These are phyloP conservation scores for Lasioglossum vierecki DNA, from an alignment of 2,888 invertebrate species.

Conservation along the genomic window DNA sequence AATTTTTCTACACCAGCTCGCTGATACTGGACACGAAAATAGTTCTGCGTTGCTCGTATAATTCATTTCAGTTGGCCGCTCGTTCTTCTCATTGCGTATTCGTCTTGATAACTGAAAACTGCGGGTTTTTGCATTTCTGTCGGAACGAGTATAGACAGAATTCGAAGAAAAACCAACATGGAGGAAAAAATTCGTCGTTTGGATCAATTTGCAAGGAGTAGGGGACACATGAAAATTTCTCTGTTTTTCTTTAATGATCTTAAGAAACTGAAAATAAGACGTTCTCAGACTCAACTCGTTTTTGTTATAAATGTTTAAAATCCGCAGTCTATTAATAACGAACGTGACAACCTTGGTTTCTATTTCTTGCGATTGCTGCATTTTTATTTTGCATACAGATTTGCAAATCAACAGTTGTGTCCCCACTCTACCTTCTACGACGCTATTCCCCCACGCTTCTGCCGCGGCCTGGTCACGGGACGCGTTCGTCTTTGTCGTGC, in stretches of 20 bases:
- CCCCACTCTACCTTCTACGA: too few relatives aligned
- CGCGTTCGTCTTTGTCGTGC: too few relatives aligned
- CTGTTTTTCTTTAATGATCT: too few relatives aligned
- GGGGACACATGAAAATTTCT: too few relatives aligned
- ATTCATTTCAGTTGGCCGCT: not conserved
- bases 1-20: conserved; percentile 40
- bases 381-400: not conserved
- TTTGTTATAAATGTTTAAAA: not conserved
- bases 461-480: too few relatives aligned
- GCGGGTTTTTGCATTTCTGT: not conserved
- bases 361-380: too few relatives aligned
- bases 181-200: too few relatives aligned
- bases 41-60: not conserved
- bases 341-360: not conserved
- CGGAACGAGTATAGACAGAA: not conserved
- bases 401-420: not conserved
- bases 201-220: too few relatives aligned
- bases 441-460: too few relatives aligned
- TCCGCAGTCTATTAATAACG: not conserved
- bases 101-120: not conserved
- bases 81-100: not conserved
- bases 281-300: not conserved
- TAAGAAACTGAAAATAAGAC: not conserved
- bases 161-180: not conserved
- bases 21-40: conserved; percentile 1